Evolutionary conservation across 2,888 invertebrate genomes (phyloP).

Genomic region (Heteromyza rotundicornis): DNA sequence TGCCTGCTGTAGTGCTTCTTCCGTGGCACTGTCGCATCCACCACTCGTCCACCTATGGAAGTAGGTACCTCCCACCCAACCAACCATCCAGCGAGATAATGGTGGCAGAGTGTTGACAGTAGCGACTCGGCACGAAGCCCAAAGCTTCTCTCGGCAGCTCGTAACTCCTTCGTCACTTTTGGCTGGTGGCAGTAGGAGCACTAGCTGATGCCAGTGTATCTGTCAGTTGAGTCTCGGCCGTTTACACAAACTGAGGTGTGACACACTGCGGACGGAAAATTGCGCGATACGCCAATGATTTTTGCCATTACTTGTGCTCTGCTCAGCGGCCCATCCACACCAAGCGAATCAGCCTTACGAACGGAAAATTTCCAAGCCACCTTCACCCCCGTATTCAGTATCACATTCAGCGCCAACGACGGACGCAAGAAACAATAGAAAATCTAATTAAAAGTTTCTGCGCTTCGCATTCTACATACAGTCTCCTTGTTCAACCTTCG

Average conservation of each 20-base stretch:
- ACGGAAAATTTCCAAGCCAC: not conserved
- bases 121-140: conserved; percentile 21
- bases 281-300: conserved; percentile 8
- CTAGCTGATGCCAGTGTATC: conserved; percentile 14
- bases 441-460: conserved; percentile 22
- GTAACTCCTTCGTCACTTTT: not conserved
- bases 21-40: not conserved
- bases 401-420: not conserved
- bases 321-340: not conserved
- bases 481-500: not conserved
- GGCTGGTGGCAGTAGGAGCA: conserved; percentile 8
- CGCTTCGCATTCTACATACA: not conserved
- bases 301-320: not conserved
- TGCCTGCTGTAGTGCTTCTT: not conserved
- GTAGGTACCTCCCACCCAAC: no score
- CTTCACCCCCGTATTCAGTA: not conserved
- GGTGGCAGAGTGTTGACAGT: not conserved
- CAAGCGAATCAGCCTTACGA: not conserved
- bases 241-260: conserved; percentile 53
- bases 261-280: conserved; percentile 25
- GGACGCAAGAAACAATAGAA: conserved; percentile 13
- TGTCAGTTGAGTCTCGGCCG: conserved; percentile 59
- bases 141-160: not conserved
- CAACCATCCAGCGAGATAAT: no score
- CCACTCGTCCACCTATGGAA: no score